These are phyloP conservation scores for Chironomus tepperi DNA, from an alignment of 1,140 invertebrate species.

Conservation along the genomic window DNA sequence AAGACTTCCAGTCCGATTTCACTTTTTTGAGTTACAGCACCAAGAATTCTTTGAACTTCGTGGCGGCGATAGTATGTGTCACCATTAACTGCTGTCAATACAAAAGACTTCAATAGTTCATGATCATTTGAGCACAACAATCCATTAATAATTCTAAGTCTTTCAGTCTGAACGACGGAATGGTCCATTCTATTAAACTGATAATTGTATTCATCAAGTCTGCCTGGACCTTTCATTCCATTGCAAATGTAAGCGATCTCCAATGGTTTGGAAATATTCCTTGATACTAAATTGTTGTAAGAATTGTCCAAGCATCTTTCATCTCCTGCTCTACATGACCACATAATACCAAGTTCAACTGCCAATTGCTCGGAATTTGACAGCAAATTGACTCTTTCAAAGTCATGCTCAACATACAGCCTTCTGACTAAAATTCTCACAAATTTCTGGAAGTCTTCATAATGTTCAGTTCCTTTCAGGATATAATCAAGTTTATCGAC, in stretches of 20 bases:
- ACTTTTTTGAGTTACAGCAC: neutral
- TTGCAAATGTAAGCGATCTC: neutral
- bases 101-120: neutral
- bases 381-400: neutral
- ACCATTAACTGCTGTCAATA: neutral
- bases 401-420: neutral
- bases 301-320: neutral
- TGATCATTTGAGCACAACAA: neutral
- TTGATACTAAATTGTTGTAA: neutral
- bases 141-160: neutral
- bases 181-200: neutral
- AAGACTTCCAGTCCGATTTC: neutral
- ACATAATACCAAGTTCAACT: neutral
- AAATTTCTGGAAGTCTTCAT: neutral
- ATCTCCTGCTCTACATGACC: constrained; percentile 18
- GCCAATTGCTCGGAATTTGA: neutral
- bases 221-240: neutral
- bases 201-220: neutral
- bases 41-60: neutral
- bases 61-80: neutral
- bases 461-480: neutral
- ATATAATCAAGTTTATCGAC: constrained; percentile 29
- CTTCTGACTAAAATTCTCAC: neutral
- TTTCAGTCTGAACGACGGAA: neutral
- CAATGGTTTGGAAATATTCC: neutral